These are phyloP conservation scores for Drosophila koepferae DNA, from an alignment of 2,888 invertebrate species.

Conservation along the genomic window DNA sequence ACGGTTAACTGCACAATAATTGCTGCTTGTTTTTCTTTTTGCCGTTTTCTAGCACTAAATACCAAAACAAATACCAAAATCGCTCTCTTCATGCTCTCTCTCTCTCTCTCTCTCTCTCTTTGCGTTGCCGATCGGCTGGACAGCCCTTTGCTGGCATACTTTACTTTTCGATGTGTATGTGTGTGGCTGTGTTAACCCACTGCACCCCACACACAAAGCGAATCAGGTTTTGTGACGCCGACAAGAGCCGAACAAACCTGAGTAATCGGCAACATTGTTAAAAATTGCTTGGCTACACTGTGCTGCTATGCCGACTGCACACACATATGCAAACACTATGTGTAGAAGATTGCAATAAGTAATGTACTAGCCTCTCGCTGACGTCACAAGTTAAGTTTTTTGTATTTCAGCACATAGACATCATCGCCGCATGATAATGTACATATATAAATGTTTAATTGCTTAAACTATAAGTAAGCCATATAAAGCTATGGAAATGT, in stretches of 20 bases:
- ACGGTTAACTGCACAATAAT: constrained; percentile 45
- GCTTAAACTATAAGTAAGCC: not conserved
- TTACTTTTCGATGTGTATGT: not conserved
- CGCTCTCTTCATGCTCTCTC: not conserved
- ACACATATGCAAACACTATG: not conserved
- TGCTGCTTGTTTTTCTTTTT: constrained; percentile 14
- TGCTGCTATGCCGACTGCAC: not conserved
- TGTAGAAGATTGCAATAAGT: constrained; percentile 12
- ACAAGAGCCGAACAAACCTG: constrained; percentile 32
- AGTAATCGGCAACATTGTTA: constrained; percentile 14
- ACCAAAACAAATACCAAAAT: constrained; percentile 31
- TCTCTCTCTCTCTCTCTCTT: constrained; percentile 3
- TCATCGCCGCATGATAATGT: too few relatives aligned
- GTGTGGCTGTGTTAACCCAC: constrained; percentile 11
- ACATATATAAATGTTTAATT: not conserved
- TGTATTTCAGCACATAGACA: not conserved
- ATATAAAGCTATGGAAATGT: not conserved
- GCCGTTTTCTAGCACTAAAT: constrained; percentile 35
- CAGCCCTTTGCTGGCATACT: constrained; percentile 41
- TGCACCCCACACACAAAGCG: constrained; percentile 8
- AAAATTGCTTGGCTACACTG: constrained; percentile 8
- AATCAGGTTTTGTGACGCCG: constrained; percentile 44
- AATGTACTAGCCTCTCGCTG: not conserved
- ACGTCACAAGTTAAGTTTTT: constrained; percentile 7
- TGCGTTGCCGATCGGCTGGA: constrained; percentile 43